These are phyloP conservation scores for Aethina tumida DNA, from an alignment of 1,140 invertebrate genomes.

Conservation along the genomic window DNA sequence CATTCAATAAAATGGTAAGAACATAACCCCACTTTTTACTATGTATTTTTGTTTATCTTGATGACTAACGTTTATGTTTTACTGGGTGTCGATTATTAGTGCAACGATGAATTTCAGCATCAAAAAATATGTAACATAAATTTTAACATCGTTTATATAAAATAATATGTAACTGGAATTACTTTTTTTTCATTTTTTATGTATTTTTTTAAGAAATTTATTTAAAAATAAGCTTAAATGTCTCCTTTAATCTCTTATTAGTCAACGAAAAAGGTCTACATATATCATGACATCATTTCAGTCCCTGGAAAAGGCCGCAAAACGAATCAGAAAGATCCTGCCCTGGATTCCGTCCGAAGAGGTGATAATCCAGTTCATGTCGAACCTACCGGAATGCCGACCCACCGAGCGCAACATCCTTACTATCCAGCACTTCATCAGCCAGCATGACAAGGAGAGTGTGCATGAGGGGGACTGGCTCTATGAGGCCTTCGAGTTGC, in stretches of 20 bases:
- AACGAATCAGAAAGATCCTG: not conserved
- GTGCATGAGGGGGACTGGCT: too few species aligned
- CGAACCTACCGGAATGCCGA: conserved; percentile 3
- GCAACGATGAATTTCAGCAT: too few species aligned
- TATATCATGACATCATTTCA: not conserved
- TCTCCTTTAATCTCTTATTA: conserved; percentile 2
- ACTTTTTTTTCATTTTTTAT: conserved; percentile 8
- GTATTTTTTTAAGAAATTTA: conserved; percentile 1
- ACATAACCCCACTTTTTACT: too few species aligned
- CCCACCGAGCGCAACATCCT: not conserved
- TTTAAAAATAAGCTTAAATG: not conserved
- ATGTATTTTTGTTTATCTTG: too few species aligned
- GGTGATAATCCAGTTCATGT: conserved; percentile 5
- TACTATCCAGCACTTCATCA: conserved; percentile 3
- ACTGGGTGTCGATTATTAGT: too few species aligned
- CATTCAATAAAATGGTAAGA: too few species aligned
- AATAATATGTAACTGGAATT: not conserved
- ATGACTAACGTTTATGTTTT: too few species aligned
- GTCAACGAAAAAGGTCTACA: not conserved
- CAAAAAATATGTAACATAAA: too few species aligned
- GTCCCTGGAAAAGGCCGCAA: conserved; percentile 2
- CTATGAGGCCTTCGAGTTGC: too few species aligned
- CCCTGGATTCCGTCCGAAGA: conserved; percentile 5
- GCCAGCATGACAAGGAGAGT: not conserved
- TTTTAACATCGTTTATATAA: too few species aligned